Percentiles rank a stretch among this genome's conserved stretches.
Evolutionary conservation across 1,140 invertebrate species (phyloP).

Genomic region (Cydia fagiglandana): DNA sequence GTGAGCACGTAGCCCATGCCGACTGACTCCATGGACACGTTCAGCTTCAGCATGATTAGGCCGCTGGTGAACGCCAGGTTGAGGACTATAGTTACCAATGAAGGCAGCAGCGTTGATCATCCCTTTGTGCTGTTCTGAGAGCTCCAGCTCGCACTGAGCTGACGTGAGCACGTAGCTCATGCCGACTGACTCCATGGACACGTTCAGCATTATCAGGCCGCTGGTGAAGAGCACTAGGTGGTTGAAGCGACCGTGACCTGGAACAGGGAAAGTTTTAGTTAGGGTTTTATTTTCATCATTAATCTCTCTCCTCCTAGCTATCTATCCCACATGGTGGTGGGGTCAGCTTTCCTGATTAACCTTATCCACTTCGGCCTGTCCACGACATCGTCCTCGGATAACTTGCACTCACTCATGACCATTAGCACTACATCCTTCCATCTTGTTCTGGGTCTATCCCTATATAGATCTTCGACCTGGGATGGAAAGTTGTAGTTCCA

Average conservation of each 20-base stretch:
- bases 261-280: slow-evolving; percentile 4
- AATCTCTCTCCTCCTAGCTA: no score
- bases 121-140: slow-evolving; percentile 80
- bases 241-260: slow-evolving; percentile 78
- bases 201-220: slow-evolving; percentile 77
- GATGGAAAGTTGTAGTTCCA: no score
- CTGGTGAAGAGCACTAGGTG: slow-evolving; percentile 67
- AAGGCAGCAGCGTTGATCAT: slow-evolving; percentile 79
- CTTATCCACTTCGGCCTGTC: no score
- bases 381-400: no score
- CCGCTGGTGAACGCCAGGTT: slow-evolving; percentile 67
- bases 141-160: slow-evolving; percentile 80
- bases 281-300: no score
- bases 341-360: no score
- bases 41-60: slow-evolving; percentile 79
- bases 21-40: slow-evolving; percentile 78
- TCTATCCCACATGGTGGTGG: no score
- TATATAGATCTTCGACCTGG: no score
- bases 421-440: no score
- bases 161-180: slow-evolving; percentile 81
- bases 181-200: slow-evolving; percentile 78
- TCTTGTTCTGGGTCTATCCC: no score
- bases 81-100: slow-evolving; percentile 64
- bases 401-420: no score
- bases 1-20: slow-evolving; percentile 81